Evolutionary conservation across 1,140 invertebrate genomes (phyloP).

Genomic region (Neotoxoptera formosana): DNA sequence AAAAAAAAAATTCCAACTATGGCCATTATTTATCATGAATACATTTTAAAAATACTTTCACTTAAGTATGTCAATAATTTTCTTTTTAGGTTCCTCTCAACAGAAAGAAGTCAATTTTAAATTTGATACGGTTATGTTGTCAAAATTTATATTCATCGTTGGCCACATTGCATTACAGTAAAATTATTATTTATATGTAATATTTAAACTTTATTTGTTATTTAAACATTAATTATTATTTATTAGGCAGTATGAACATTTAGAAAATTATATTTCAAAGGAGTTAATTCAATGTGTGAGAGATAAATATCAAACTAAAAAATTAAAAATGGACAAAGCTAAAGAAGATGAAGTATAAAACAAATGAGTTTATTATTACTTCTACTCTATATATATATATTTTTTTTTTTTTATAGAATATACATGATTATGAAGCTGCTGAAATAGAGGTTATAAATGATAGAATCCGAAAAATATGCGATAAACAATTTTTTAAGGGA

Average conservation of each 20-base stretch:
- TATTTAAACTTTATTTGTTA: background rate
- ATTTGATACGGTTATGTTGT: background rate
- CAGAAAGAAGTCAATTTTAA: background rate
- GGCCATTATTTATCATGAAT: background rate
- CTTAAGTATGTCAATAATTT: background rate
- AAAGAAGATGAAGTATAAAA: constrained; percentile 60
- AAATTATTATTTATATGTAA: background rate
- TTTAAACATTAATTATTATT: constrained; percentile 26
- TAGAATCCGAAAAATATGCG: constrained; percentile 60
- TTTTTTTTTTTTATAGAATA: constrained; percentile 47
- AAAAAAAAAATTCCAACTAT: background rate
- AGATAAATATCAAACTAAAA: constrained; percentile 63
- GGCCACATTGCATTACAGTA: constrained; percentile 59
- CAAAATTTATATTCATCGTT: constrained; percentile 58
- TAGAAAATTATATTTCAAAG: constrained; percentile 79
- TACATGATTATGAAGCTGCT: constrained; percentile 51
- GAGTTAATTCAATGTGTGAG: constrained; percentile 72
- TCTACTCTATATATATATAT: background rate
- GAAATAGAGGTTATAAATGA: constrained; percentile 59
- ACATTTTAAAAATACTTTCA: background rate
- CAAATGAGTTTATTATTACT: background rate
- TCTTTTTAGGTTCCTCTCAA: constrained; percentile 1
- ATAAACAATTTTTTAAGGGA: constrained; percentile 15
- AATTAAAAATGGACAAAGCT: constrained; percentile 63
- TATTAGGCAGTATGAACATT: constrained; percentile 76